Percentiles rank a stretch among this genome's conserved stretches.
phyloP scores from a whole-genome alignment of 2,113 vertebrate genomes.

The Plecotus auritus region DNA sequence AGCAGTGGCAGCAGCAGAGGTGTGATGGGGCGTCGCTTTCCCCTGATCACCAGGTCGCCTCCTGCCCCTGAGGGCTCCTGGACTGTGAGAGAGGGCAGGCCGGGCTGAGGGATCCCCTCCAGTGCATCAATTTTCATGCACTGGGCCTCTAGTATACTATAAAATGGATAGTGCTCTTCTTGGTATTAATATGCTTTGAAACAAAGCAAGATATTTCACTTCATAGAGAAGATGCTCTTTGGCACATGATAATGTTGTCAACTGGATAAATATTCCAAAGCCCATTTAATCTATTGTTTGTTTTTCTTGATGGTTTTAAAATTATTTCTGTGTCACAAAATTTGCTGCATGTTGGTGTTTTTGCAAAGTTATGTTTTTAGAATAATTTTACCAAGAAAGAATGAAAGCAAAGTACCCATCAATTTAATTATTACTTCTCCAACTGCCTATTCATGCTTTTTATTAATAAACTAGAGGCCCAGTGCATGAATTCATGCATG shows the following conservation, averaged over 20 bases:
- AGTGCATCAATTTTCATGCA: too few species aligned
- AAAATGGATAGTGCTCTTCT: not conserved
- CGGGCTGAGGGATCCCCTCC: too few species aligned
- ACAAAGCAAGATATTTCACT: not conserved
- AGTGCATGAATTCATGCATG: too few species aligned
- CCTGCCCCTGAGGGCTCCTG: too few species aligned
- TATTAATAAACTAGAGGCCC: too few species aligned
- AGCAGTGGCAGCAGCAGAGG: too few species aligned
- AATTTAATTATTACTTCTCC: not conserved
- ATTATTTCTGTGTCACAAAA: not conserved
- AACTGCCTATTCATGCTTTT: not conserved
- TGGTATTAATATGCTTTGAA: not conserved
- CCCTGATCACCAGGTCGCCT: too few species aligned
- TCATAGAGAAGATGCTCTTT: not conserved
- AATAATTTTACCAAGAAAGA: not conserved
- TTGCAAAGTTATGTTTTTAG: not conserved
- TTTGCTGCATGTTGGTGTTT: not conserved
- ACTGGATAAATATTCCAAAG: not conserved
- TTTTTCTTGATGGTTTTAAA: conserved; percentile 20
- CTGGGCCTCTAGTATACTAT: not conserved
- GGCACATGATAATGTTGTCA: not conserved
- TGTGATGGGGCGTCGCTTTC: too few species aligned
- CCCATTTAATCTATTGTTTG: not conserved
- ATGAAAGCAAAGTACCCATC: not conserved
- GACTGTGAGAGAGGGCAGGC: too few species aligned